phyloP scores from a whole-genome alignment of 2,113 vertebrate species.

The Peromyscus californicus region DNA sequence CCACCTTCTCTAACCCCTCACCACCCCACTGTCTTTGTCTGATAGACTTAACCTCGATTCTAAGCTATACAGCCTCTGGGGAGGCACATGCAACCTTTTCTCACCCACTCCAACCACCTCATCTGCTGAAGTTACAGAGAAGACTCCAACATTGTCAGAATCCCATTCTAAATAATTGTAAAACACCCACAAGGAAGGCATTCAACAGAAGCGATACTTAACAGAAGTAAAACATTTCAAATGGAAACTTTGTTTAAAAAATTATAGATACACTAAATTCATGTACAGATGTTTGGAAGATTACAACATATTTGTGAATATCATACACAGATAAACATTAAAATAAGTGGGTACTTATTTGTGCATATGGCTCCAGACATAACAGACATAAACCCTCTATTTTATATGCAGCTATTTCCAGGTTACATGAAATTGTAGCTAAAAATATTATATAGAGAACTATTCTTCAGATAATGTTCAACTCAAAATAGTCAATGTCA shows the following conservation, averaged over 20 bases:
- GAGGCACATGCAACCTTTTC: neutral
- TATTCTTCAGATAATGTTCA: neutral
- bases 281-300: neutral
- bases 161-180: neutral
- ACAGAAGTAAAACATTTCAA: neutral
- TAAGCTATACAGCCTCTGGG: neutral
- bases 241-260: neutral
- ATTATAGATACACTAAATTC: neutral
- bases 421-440: neutral
- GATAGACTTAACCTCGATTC: neutral
- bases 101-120: neutral
- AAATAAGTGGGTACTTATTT: slow-evolving; percentile 33
- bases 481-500: neutral
- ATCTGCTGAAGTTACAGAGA: neutral
- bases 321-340: neutral
- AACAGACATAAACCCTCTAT: neutral
- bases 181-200: neutral
- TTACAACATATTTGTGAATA: neutral
- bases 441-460: neutral
- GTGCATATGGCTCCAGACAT: neutral
- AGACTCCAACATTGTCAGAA: neutral
- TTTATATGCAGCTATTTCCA: neutral
- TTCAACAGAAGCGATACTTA: neutral
- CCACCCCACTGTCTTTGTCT: neutral
- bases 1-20: neutral